Evolutionary conservation across 2,113 vertebrate species (phyloP).

Genomic region (Cervus canadensis): DNA sequence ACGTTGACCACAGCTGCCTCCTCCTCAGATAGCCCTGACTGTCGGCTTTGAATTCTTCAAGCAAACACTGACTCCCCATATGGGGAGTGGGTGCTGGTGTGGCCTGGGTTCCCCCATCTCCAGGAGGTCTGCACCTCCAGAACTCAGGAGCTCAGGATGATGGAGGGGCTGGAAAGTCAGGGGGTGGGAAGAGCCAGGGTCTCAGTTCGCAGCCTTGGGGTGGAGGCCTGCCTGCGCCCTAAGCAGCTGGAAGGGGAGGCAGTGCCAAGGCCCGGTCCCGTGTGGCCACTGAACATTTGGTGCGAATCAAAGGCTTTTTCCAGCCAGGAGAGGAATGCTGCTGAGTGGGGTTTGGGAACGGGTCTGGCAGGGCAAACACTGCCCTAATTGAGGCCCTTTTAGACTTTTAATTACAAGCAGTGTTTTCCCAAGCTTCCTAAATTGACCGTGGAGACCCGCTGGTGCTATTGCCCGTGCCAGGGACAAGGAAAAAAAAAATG

Average conservation of each 20-base stretch:
- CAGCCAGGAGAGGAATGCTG: constrained; percentile 61
- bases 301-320: constrained; percentile 67
- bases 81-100: too few relatives aligned
- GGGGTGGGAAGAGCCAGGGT: not conserved
- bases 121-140: not conserved
- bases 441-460: constrained; percentile 59
- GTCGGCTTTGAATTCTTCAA: not conserved
- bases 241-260: constrained; percentile 32
- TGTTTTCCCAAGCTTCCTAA: constrained; percentile 63
- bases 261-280: not conserved
- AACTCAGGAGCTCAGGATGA: not conserved
- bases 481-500: not conserved
- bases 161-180: not conserved
- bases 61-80: not conserved
- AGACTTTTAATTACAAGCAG: constrained; percentile 67
- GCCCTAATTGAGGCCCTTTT: constrained; percentile 68
- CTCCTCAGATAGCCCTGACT: not conserved
- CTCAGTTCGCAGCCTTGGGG: not conserved
- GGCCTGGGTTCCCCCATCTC: not conserved
- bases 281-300: constrained; percentile 60
- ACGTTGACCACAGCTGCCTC: not conserved
- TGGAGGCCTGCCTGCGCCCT: not conserved
- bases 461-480: constrained; percentile 57
- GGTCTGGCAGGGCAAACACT: constrained; percentile 55
- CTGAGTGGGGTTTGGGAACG: constrained; percentile 52